Base-by-base conservation (phyloP, 2,797 vertebrate genomes). In the Spheniscus humboldti region DNA sequence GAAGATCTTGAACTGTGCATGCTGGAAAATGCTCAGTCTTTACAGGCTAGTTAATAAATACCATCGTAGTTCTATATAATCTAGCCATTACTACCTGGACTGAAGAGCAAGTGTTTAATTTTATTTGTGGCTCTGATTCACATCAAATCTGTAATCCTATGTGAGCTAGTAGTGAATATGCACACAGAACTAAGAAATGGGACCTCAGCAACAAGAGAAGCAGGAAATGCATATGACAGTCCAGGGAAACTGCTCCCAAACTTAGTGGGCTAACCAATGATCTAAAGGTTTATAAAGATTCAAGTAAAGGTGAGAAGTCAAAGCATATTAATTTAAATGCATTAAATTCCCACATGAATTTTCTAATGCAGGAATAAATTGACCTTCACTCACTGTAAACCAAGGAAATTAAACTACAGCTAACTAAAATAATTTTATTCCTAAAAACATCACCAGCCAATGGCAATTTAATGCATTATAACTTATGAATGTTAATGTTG, bases 401-500 rank as follows among this genome's bases (percentile, higher is more conserved):
- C 52, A 81, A 92, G 66, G 69, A 96, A 92, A 96, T 91, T 88
- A 92, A 86, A 84, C 85, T 86, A 93, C 79, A 86, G 88, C 76
- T 92, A 87, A 59, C 57, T 72, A 14, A 86, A 88, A 72, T 62
- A 84, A 95, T 92, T 95, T 86, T 84, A 95, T 90, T 94, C 88
- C 88, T 92, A 14, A 90, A 95, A 88, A 95, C 79, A 88, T 80
- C 80, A 79, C 47, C 89, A 92, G 92, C 60, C 92, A 95, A 84
- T 91, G 82, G 88, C 73, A 78, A 92, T 91, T 91, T 95, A 95
- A 96, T 93, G 85, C 86, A 86, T 59, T 95, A 25, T 66, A 96
- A 88, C 62, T 95, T 95, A 95, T 18, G 66, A 91, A 95, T 95
- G 95, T 81, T 96, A 91, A 94, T 96, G 92, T 50, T 86, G 64